Base-by-base conservation (phyloP, 2,888 invertebrate species). In the Xylota segnis region DNA sequence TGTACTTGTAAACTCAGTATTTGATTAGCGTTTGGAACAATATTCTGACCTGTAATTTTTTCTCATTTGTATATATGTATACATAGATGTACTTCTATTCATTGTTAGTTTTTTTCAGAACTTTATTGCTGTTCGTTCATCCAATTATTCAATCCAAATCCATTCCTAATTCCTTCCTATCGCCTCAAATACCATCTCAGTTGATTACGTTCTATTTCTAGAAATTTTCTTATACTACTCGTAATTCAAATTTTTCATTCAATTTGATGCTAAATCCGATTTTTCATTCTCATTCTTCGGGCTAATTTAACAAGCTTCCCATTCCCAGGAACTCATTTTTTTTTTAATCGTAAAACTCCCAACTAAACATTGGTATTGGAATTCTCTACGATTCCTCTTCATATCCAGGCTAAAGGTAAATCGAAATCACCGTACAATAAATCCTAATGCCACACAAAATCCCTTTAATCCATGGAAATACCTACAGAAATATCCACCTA, bases 391-490 rank as follows among this genome's bases (percentile, higher is more conserved):
- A 43, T 23, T 14, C 16, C 27, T 9, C 58, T 59, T 27, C 14
- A 9, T 27, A 32, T 23, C 27, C 10, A 14, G 29, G 37, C 47
- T 29, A 50, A 37, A 77, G 52, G 61, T 68, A 77, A 68, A 70
- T 61, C 68, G 43, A 52, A 59, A 63, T 68, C 40, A 58, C 59
- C 56, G 16, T 58, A 59, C 58, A 61, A 77, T 77, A 77, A 70
- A 70, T 77, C 52, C 68, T 70, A 43, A 77, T 70, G 27, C 70
- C 40, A 27, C 52, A 50, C 43, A 43, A 68, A 70, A 77, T 61
- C 68, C 37, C 54, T 52, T n/a, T 70, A 68, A 50, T 76, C 59
- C 77, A 45, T 43, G n/a, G 66, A 50, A 58, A 76, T 76, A 76
- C 50, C 63, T 63, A 23, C 16, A 29, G 40, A n/a, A 63, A 45